phyloP scores from a whole-genome alignment of 2,888 invertebrate genomes.

The Rhagium mordax region DNA sequence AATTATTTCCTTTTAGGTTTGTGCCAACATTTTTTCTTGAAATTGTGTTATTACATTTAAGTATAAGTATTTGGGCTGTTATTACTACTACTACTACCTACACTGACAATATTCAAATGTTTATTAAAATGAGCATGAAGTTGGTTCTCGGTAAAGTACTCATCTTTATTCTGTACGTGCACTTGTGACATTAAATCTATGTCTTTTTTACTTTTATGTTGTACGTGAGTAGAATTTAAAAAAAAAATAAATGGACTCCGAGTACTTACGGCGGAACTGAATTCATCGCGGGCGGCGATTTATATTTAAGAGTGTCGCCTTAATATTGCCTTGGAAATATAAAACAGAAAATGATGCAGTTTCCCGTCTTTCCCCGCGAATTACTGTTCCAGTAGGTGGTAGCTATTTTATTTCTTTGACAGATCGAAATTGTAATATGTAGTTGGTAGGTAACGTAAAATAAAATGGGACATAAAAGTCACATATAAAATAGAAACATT shows the following conservation, averaged over 20 bases:
- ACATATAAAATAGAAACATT: too few relatives aligned
- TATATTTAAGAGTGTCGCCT: neutral
- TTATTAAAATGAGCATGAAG: too few relatives aligned
- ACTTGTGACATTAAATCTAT: neutral
- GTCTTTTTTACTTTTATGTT: conserved; percentile 7
- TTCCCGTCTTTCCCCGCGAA: neutral
- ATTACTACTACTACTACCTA: too few relatives aligned
- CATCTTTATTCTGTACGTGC: neutral
- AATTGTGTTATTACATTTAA: too few relatives aligned
- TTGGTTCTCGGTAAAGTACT: too few relatives aligned
- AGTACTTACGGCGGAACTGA: neutral
- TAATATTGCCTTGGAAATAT: neutral
- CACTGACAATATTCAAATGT: too few relatives aligned
- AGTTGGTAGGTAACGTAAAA: neutral
- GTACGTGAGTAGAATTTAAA: conserved; percentile 5
- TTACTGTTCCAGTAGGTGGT: neutral
- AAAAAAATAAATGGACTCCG: neutral
- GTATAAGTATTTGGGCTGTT: too few relatives aligned
- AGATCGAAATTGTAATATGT: too few relatives aligned
- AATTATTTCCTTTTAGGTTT: too few relatives aligned
- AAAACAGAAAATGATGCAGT: neutral
- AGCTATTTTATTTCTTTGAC: too few relatives aligned
- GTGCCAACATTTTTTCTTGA: too few relatives aligned
- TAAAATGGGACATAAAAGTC: neutral
- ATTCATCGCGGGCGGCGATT: neutral